phyloP scores from a whole-genome alignment of 2,888 invertebrate species.

The Netelia inedita region DNA sequence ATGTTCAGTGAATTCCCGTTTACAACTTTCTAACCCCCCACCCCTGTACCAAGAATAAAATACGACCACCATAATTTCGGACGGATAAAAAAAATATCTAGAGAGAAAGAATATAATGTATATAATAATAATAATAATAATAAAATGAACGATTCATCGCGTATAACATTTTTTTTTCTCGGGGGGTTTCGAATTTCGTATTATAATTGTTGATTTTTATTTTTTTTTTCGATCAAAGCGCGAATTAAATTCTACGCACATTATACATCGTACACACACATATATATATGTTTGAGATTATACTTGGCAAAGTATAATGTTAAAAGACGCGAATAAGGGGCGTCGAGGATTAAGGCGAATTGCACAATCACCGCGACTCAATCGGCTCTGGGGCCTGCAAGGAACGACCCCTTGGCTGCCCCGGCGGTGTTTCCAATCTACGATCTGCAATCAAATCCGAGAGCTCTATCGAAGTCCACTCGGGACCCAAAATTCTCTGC shows the following conservation, averaged over 20 bases:
- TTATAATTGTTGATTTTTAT: slow-evolving; percentile 45
- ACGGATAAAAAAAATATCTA: not conserved
- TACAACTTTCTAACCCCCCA: slow-evolving; percentile 45
- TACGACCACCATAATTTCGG: slow-evolving; percentile 15
- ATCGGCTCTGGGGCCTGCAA: slow-evolving; percentile 21
- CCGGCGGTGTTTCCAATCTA: slow-evolving; percentile 64
- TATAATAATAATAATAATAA: not conserved
- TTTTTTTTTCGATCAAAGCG: slow-evolving; percentile 30
- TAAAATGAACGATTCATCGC: slow-evolving; percentile 32
- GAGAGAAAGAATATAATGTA: slow-evolving; percentile 29
- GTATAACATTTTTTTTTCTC: not conserved
- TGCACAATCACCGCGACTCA: slow-evolving; percentile 68
- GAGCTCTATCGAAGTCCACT: slow-evolving; percentile 76
- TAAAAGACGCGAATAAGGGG: slow-evolving; percentile 54
- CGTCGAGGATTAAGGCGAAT: slow-evolving; percentile 50
- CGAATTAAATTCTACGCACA: slow-evolving; percentile 23
- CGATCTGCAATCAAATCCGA: slow-evolving; percentile 80
- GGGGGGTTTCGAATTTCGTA: slow-evolving; percentile 1
- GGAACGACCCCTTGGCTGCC: slow-evolving; percentile 9
- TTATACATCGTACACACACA: slow-evolving; percentile 1
- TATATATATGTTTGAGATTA: not conserved
- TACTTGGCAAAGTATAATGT: slow-evolving; percentile 31
- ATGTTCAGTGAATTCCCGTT: slow-evolving; percentile 43
- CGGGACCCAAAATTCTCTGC: slow-evolving; percentile 60
- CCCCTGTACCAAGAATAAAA: not conserved